phyloP scores from a whole-genome alignment of 2,797 vertebrate genomes.

The Notamacropus eugenii region DNA sequence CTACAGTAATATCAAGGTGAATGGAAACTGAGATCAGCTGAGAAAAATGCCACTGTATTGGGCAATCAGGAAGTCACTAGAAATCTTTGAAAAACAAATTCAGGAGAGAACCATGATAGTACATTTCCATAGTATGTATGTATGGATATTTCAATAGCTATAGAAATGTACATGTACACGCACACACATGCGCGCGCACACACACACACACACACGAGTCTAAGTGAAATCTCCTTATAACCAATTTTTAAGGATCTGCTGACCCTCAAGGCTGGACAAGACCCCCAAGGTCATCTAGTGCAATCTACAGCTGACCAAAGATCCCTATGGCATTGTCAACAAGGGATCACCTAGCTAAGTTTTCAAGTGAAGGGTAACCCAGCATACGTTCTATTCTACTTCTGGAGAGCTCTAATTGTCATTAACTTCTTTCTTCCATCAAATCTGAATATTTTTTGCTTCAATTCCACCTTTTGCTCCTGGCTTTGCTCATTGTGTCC shows the following conservation, averaged over 20 bases:
- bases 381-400: background rate
- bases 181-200: background rate
- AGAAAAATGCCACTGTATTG: background rate
- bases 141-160: too few relatives aligned
- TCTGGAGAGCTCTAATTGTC: background rate
- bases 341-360: background rate
- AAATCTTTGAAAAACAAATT: too few relatives aligned
- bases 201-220: background rate
- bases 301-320: background rate
- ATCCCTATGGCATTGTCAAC: background rate
- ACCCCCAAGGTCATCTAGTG: background rate
- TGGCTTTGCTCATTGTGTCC: background rate
- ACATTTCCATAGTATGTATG: too few relatives aligned
- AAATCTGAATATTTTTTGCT: background rate
- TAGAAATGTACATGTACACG: background rate
- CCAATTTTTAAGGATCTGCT: slow-evolving; percentile 14
- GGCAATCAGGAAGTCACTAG: too few relatives aligned
- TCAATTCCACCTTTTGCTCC: background rate
- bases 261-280: background rate
- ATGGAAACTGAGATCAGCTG: background rate
- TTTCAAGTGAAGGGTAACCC: background rate
- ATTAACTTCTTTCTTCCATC: background rate
- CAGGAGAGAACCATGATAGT: too few relatives aligned
- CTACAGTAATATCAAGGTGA: background rate
- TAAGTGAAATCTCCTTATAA: slow-evolving; percentile 35